Evolutionary conservation across 92 coral and sea anemone genomes (phyloP).

Genomic region (Porites divaricata): DNA sequence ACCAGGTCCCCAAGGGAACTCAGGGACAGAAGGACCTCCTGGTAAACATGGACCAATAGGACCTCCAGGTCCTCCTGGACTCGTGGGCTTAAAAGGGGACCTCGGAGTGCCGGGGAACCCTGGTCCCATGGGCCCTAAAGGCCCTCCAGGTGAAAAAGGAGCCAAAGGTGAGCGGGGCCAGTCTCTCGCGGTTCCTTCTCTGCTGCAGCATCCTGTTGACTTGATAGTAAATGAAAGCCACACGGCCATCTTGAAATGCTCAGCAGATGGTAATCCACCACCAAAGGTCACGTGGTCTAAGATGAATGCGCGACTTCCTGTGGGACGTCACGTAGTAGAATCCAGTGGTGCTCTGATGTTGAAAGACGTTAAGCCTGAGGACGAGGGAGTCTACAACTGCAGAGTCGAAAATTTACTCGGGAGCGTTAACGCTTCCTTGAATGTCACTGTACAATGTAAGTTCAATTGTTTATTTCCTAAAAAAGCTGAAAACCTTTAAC

Average conservation of each 20-base stretch:
- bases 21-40: slow-evolving; percentile 17
- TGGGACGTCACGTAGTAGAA: slow-evolving; percentile 39
- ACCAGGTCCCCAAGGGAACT: slow-evolving; percentile 41
- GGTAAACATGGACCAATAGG: neutral
- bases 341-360: slow-evolving; percentile 34
- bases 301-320: slow-evolving; percentile 30
- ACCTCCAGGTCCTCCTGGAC: neutral
- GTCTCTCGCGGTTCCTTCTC: slow-evolving; percentile 33
- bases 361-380: slow-evolving; percentile 11
- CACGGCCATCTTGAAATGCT: slow-evolving; percentile 48
- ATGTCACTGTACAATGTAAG: neutral
- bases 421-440: slow-evolving; percentile 1
- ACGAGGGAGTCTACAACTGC: slow-evolving; percentile 46
- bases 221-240: slow-evolving; percentile 53
- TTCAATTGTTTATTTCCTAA: neutral
- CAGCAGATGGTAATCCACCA: slow-evolving; percentile 59
- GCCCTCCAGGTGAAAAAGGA: no score
- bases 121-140: no score
- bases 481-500: no score
- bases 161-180: slow-evolving; percentile 24
- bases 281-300: slow-evolving; percentile 60
- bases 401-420: slow-evolving; percentile 45
- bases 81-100: neutral
- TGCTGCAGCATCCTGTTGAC: slow-evolving; percentile 40
- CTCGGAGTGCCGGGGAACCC: no score